A percentile compares a stretch with the other conserved stretches of the same genome.
Conservation (phyloP, 2,888 invertebrate genomes). For the Microplitis manilae region DNA sequence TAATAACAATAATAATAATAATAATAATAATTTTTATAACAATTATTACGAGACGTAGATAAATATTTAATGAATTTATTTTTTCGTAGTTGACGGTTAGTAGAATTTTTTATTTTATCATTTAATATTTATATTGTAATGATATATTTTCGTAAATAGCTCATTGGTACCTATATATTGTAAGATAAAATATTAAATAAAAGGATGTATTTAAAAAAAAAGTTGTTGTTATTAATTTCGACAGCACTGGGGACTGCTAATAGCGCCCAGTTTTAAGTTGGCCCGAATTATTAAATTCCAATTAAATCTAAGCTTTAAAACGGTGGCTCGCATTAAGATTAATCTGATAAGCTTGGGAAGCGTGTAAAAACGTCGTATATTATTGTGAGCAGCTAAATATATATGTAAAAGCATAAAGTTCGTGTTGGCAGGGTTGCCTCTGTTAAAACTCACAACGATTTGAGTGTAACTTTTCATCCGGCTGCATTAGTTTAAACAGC, state of each 20-base stretch:
- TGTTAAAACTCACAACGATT: constrained; percentile 46
- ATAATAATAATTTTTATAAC: neutral
- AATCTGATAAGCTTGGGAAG: constrained; percentile 12
- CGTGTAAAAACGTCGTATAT: constrained; percentile 27
- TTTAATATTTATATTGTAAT: constrained; percentile 50
- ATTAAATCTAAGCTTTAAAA: no score
- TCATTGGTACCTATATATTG: constrained; percentile 43
- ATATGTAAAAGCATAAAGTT: constrained; percentile 40
- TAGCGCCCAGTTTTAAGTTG: no score
- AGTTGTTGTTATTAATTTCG: no score
- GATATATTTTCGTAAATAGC: constrained; percentile 50
- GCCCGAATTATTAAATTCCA: no score
- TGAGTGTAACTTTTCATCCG: constrained; percentile 50
- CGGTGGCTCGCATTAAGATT: neutral
- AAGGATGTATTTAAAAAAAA: constrained; percentile 19
- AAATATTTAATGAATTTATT: neutral
- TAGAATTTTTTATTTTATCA: constrained; percentile 22
- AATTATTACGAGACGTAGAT: neutral
- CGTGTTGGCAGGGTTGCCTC: constrained; percentile 11
- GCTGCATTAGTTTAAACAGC: constrained; percentile 5
- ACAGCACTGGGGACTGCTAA: no score
- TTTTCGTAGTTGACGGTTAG: neutral
- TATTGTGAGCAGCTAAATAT: constrained; percentile 45
- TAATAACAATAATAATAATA: neutral
- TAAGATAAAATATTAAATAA: constrained; percentile 36